Base-by-base conservation (phyloP, 2,113 vertebrate species). In the Myxocyprinus asiaticus region DNA sequence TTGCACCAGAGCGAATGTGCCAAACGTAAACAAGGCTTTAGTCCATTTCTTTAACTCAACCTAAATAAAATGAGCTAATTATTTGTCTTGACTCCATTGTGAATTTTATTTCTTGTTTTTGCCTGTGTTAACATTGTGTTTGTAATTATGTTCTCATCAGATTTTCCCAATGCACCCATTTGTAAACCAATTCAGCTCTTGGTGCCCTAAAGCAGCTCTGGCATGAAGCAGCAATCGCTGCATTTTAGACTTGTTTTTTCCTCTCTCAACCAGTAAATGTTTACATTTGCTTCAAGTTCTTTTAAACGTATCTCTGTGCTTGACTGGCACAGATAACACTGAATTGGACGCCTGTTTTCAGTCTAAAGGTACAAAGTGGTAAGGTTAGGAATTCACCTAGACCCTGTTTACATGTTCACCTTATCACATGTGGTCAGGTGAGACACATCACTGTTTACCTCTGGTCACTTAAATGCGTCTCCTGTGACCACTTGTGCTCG, bases 161-260 rank as follows among this genome's bases (percentile, higher is more conserved):
- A 84, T 87, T 90, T 90, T 88, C 86, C 47, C 9, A 48, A 48
- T 48, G 81, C 87, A 88, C 90, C 75, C 87, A 88, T 84, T 89
- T 91, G 89, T 88, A 88, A 91, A 92, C 87, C 87, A 88, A 91
- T 92, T 91, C 90, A 86, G 87, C 83, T 76, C 65, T 85, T 90
- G 91, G 92, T 90, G 90, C 91, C 92, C 84, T 80, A 83, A 1
- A 91, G 88, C 87, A 90, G 87, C 87, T 88, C 89, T 90, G 89
- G 90, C 22, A 33, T 33, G 22, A 33, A 1, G 22, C 22, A 33
- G 85, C 87, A 79, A 89, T 90, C 88, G 87, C 85, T 82, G 86
- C 79, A 75, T 89, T 89, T 88, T 81, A 44, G 76, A 76, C 72
- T 76, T 59, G 10, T 77, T 79, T 33, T 33, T 75, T 61, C 10